A percentile compares a stretch with the other conserved stretches of the same genome.
Evolutionary conservation across 2,797 vertebrate genomes (phyloP).

Genomic region (Coccyzus lansbergi): DNA sequence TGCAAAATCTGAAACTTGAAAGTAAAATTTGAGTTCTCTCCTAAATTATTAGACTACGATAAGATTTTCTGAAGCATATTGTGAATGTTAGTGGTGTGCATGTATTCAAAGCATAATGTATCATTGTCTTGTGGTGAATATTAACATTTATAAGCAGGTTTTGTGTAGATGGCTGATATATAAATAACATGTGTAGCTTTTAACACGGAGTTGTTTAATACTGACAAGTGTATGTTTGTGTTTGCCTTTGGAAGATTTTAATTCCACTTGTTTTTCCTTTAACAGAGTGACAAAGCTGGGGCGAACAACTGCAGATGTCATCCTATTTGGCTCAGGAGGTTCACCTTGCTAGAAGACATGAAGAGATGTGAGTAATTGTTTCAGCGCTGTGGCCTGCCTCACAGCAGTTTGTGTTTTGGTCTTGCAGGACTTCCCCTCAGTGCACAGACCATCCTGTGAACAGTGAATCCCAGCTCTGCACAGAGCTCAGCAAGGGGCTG

Average conservation of each 20-base stretch:
- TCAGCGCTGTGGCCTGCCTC: not conserved
- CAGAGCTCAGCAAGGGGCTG: not conserved
- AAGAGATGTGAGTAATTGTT: constrained; percentile 84
- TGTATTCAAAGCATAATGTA: not conserved
- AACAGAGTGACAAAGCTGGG: not conserved
- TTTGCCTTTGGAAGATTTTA: not conserved
- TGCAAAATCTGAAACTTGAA: not conserved
- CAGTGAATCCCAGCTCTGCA: not conserved
- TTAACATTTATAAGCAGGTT: not conserved
- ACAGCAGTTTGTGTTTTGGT: not conserved
- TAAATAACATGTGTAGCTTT: not conserved
- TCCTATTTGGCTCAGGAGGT: constrained; percentile 75
- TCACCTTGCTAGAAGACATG: constrained; percentile 80
- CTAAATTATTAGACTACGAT: not conserved
- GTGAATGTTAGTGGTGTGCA: not conserved
- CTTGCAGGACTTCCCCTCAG: not conserved
- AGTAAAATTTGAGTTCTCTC: not conserved
- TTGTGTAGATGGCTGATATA: not conserved
- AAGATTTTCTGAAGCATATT: not conserved
- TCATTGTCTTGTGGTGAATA: not conserved
- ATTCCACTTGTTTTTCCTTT: constrained; percentile 52
- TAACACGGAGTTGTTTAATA: not conserved
- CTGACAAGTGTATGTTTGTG: not conserved
- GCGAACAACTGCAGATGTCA: constrained; percentile 61
- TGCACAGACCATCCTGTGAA: not conserved